These are phyloP conservation scores for Phoronis australis DNA, from an alignment of 2,888 invertebrate species.

Conservation along the genomic window DNA sequence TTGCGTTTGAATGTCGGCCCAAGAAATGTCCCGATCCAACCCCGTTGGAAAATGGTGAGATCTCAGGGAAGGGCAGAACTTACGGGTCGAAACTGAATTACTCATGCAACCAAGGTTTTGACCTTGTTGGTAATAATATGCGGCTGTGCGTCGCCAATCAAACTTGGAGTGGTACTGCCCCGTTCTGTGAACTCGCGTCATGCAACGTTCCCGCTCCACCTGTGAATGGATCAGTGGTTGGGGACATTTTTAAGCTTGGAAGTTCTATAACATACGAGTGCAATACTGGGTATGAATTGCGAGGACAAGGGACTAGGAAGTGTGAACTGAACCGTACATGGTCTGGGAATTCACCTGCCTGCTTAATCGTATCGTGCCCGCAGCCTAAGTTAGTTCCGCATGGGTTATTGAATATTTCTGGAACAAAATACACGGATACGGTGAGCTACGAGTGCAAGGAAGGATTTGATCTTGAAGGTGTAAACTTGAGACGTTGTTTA, in stretches of 20 bases:
- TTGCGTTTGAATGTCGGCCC: too few relatives aligned
- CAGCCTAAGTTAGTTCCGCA: neutral
- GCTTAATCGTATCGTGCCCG: slow-evolving; percentile 7
- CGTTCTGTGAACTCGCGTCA: slow-evolving; percentile 29
- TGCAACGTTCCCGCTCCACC: slow-evolving; percentile 18
- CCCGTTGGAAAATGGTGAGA: slow-evolving; percentile 2
- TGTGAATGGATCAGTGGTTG: slow-evolving; percentile 9
- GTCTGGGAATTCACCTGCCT: neutral
- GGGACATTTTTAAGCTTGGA: neutral
- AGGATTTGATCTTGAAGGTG: slow-evolving; percentile 36
- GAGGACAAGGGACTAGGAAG: neutral
- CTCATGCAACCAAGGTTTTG: slow-evolving; percentile 25
- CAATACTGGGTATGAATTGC: slow-evolving; percentile 22
- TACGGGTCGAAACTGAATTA: slow-evolving; percentile 17
- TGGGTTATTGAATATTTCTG: neutral
- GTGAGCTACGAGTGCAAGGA: slow-evolving; percentile 31
- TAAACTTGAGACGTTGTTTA: slow-evolving; percentile 27
- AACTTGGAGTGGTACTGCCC: slow-evolving; percentile 36
- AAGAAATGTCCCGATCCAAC: too few relatives aligned
- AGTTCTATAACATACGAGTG: slow-evolving; percentile 17
- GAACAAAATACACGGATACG: neutral
- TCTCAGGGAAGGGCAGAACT: neutral
- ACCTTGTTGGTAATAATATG: slow-evolving; percentile 14
- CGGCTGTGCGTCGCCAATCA: slow-evolving; percentile 38
- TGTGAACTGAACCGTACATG: neutral